Base-by-base conservation (phyloP, 2,797 vertebrate species). In the Mormyrops attenuatus region DNA sequence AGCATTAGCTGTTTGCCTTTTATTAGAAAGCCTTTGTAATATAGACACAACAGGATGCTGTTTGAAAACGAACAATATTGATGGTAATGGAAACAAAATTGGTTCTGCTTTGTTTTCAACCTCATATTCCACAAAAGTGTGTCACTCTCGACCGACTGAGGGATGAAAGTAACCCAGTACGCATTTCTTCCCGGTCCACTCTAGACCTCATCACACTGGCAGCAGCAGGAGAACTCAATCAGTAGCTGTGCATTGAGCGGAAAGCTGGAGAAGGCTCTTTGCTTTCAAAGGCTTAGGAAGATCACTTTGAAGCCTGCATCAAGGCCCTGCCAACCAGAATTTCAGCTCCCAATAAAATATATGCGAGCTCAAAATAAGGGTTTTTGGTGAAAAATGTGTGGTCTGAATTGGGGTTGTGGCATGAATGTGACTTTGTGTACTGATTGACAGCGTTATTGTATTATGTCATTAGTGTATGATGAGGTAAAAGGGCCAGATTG, bases 231-330 rank as follows among this genome's bases (percentile, higher is more conserved):
- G 47, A 88, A 89, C 63, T 89, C 89, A 55, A 89, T 90, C 89
- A 80, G 89, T 52, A 17, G 1, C 90, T 63, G 50, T 80, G 86
- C 88, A 85, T 69, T 50, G 22, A 57, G 47, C 88, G 85, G 82
- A 88, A 69, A 88, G 88, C 22, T 3, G 47, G 73, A 55, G 22
- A 85, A 88, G 84, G 22, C 80, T 66, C 77, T 66, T 73, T 55
- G 87, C 84, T 86, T 92, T 91, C 90, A 91, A 91, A 92, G 90
- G 88, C 85, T 44, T 49, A 26, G 88, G 89, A 85, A 77, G 80
- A 85, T 77, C 49, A 85, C 90, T 92, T 92, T 91, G 90, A 92
- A 90, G 91, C 87, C 88, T 82, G 80, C 82, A 89, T 90, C 88
- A 88, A 82, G 60, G 80, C 90, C 60, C 20, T 60, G 88, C 77